Evolutionary conservation across 2,797 vertebrate genomes (phyloP), one percentile per base, ranked within the genome.

Genomic region (Labroides dimidiatus): DNA sequence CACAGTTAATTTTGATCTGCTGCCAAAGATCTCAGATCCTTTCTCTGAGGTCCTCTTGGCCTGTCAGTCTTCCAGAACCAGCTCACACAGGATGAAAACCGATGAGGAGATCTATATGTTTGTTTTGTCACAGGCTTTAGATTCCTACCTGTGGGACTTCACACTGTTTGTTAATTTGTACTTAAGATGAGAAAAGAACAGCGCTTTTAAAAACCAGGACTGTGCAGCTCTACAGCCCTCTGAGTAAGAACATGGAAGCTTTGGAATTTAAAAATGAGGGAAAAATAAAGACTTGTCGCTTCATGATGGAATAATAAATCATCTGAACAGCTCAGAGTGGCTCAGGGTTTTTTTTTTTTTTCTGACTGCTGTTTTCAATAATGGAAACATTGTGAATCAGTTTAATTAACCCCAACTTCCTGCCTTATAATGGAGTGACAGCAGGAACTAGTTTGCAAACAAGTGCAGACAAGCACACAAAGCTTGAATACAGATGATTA

Each of bases 321-420:
- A 27, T 52, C 33, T 11, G 41, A 60, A 49, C 24, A 21, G 20
- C 41, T 56, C 27, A 39, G n/a, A 41, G 44, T 17, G 57, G 48
- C 27, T 49, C 24, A 45, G 45, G 37, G 51, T 44, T 36, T 21
- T 47, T 27, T 41, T n/a, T 39, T 44, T 36, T 21, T 47, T 27
- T 41, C 23, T 39, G 30, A 41, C 23, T 19, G 27, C 44, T 75
- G 58, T 68, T 63, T 54, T 56, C 44, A 39, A 9, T 62, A 66
- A 55, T 36, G 51, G n/a, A 62, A 57, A 50, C 39, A 30, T 56
- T 27, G 16, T 57, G 55, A 21, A 42, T 27, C 27, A 36, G 37
- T 71, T 72, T 64, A 68, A 72, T 75, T 53, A 36, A 24, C 7
- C 54, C 17, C 62, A 58, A 39, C 16, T 8, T 42, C 23, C 24